Base-by-base conservation (phyloP, 2,113 vertebrate species). In the Anolis sagrei region DNA sequence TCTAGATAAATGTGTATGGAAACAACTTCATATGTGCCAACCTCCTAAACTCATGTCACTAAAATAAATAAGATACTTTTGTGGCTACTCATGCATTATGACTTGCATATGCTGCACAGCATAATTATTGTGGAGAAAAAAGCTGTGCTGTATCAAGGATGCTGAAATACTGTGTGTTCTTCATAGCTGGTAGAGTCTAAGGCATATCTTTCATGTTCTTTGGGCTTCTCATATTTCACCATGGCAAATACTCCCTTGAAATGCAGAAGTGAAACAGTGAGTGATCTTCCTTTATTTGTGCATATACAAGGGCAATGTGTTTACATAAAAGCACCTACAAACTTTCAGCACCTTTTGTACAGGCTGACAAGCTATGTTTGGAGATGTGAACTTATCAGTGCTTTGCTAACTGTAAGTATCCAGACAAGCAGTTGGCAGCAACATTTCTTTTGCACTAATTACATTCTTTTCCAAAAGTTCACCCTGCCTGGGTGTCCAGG, bases 401-500 rank as follows among this genome's bases (percentile, higher is more conserved):
- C 78, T 93, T 88, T 91, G 82, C 88, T 92, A 76, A 91, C 88
- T 25, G 77, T 62, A 92, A 89, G 91, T 87, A 92, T 61, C 86
- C 87, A 93, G 94, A 95, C 92, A 93, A 89, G 88, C 92, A 92
- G 90, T 86, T 94, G 93, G 95, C 92, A 95, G 93, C 6, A 2
- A 94, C 92, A 94, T 93, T 96, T 95, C 93, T 95, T 91, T 89
- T 95, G 91, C 93, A 90, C 95, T 96, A 96, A 97, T 97, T 96
- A 94, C 94, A 95, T 95, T 96, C 94, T 95, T 96, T 95, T 93
- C 95, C 92, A 95, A 95, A 96, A 96, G 95, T 95, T 96, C 95
- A 95, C 94, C 93, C 95, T 94, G 95, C 95, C 93, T 95, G 93
- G 93, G 95, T 96, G 95, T 97, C 95, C 96, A 97, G 95, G 96